Percentiles rank a stretch among this genome's conserved stretches.
Evolutionary conservation across 2,113 vertebrate species (phyloP).

Genomic region (Alligator mississippiensis): DNA sequence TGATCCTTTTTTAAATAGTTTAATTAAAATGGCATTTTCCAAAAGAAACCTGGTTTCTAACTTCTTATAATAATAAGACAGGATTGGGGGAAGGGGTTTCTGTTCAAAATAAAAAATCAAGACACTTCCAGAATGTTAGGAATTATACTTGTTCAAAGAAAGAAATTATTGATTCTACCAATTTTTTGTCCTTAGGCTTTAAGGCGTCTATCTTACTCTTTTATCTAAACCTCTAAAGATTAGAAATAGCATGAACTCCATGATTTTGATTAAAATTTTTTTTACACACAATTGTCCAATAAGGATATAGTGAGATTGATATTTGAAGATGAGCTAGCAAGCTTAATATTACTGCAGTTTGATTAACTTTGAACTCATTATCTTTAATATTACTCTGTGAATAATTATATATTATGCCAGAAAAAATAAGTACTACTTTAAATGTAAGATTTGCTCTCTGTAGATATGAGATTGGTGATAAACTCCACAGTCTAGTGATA

Average conservation of each 20-base stretch:
- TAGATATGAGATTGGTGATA: not conserved
- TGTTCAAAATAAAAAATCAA: not conserved
- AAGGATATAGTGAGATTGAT: not conserved
- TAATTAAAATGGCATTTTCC: not conserved
- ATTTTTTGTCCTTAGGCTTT: not conserved
- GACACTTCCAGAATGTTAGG: not conserved
- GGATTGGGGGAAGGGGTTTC: not conserved
- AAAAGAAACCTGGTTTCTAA: not conserved
- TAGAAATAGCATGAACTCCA: not conserved
- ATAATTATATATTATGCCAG: not conserved
- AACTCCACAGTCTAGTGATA: not conserved
- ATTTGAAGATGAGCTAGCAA: constrained; percentile 4
- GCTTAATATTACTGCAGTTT: not conserved
- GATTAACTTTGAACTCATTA: not conserved
- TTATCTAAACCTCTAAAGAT: not conserved
- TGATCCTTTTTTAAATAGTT: not conserved
- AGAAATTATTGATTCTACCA: not conserved
- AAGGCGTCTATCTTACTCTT: not conserved
- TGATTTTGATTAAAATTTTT: not conserved
- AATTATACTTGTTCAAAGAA: not conserved
- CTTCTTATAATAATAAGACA: not conserved
- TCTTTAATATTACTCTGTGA: not conserved
- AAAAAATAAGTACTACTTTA: not conserved
- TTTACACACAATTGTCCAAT: not conserved
- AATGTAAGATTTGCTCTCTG: not conserved